These are phyloP conservation scores for Falco cherrug DNA, from an alignment of 2,797 vertebrate species.

Conservation along the genomic window DNA sequence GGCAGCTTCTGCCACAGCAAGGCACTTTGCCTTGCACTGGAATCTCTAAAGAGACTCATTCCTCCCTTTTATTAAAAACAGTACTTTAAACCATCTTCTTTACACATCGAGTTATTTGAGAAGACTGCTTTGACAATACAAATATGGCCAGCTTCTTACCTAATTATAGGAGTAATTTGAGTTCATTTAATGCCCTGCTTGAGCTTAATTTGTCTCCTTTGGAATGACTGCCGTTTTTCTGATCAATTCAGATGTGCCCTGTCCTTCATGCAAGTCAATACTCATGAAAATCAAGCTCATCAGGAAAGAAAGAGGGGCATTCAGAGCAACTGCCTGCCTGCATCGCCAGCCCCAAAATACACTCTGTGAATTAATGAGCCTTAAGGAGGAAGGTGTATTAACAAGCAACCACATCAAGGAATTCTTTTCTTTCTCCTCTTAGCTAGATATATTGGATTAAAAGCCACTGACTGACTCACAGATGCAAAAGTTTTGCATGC, in stretches of 20 bases:
- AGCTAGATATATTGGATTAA: background rate
- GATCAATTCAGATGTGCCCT: background rate
- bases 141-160: background rate
- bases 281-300: background rate
- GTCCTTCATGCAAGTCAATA: background rate
- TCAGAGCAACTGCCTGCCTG: background rate
- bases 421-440: background rate
- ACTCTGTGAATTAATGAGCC: background rate
- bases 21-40: background rate
- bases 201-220: background rate
- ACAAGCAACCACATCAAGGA: conserved; percentile 8
- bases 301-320: background rate
- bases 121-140: background rate
- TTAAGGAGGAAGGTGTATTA: background rate
- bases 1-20: background rate
- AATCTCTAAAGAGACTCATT: background rate
- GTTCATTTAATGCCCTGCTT: background rate
- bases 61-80: background rate
- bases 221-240: background rate
- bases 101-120: fast-evolving
- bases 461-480: background rate
- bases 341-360: background rate
- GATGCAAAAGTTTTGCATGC: background rate
- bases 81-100: background rate
- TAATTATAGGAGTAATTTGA: background rate